Conservation (phyloP, 2,113 vertebrate genomes). For the Mirounga angustirostris region DNA sequence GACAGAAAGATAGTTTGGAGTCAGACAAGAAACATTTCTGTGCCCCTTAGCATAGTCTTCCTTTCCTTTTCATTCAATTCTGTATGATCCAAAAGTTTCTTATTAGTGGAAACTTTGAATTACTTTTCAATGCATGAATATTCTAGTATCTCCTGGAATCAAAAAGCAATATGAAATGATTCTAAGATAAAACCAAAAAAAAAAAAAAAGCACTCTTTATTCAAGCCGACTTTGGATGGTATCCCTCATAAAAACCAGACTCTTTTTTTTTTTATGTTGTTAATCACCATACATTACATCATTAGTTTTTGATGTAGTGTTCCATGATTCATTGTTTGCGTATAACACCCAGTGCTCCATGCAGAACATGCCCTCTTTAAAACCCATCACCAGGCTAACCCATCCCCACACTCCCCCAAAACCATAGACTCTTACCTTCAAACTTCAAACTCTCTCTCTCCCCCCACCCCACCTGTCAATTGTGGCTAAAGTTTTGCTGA, state of each 20-base stretch:
- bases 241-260: neutral
- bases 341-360: too few species aligned
- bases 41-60: neutral
- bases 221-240: conserved; percentile 21
- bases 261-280: neutral
- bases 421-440: neutral
- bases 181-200: conserved; percentile 51
- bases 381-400: too few species aligned
- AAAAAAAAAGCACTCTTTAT: neutral
- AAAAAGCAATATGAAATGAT: conserved; percentile 78
- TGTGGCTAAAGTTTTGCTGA: conserved; percentile 39
- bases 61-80: conserved; percentile 23
- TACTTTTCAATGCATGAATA: conserved; percentile 73
- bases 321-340: too few species aligned
- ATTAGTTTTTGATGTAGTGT: too few species aligned
- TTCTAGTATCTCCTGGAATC: conserved; percentile 65
- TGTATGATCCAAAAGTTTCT: conserved; percentile 59
- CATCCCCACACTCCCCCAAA: neutral
- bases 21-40: neutral
- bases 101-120: conserved; percentile 75
- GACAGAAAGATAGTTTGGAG: neutral
- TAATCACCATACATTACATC: too few species aligned
- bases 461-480: neutral
- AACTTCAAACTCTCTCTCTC: neutral
- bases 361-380: too few species aligned